Evolutionary conservation across 2,113 vertebrate genomes (phyloP).

Genomic region (Arothron firmamentum): DNA sequence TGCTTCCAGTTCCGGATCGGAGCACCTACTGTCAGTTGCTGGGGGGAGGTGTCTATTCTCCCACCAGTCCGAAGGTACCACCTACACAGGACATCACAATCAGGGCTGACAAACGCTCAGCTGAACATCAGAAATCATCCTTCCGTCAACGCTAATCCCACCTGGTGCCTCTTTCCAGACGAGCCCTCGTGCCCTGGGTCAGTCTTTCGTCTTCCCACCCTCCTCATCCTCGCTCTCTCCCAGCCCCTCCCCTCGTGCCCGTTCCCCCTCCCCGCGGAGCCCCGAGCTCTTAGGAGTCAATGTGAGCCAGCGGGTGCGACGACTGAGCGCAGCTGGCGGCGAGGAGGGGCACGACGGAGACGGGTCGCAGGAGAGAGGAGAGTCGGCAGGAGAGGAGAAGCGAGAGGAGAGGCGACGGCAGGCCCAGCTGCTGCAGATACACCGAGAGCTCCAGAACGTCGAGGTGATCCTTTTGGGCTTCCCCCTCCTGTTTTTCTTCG

Average conservation of each 20-base stretch:
- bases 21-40: slow-evolving; percentile 72
- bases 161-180: slow-evolving; percentile 34
- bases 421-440: slow-evolving; percentile 77
- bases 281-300: slow-evolving; percentile 63
- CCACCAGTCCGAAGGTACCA: slow-evolving; percentile 68
- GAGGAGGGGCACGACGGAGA: slow-evolving; percentile 45
- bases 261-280: slow-evolving; percentile 59
- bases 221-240: slow-evolving; percentile 44
- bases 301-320: slow-evolving; percentile 73
- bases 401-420: slow-evolving; percentile 68
- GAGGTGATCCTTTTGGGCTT: slow-evolving; percentile 75
- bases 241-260: slow-evolving; percentile 25
- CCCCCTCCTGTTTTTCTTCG: background rate
- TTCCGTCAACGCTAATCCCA: background rate
- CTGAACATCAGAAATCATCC: background rate
- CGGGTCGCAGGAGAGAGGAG: slow-evolving; percentile 34
- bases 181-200: slow-evolving; percentile 51
- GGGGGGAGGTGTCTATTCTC: slow-evolving; percentile 67
- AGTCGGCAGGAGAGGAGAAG: slow-evolving; percentile 43
- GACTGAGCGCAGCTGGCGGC: slow-evolving; percentile 63
- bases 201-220: slow-evolving; percentile 74
- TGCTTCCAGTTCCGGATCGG: slow-evolving; percentile 76
- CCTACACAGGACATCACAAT: background rate
- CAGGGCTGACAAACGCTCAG: no score
- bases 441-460: slow-evolving; percentile 86